Conservation (phyloP, 2,797 vertebrate genomes). For the Orientallactaga sibirica region DNA sequence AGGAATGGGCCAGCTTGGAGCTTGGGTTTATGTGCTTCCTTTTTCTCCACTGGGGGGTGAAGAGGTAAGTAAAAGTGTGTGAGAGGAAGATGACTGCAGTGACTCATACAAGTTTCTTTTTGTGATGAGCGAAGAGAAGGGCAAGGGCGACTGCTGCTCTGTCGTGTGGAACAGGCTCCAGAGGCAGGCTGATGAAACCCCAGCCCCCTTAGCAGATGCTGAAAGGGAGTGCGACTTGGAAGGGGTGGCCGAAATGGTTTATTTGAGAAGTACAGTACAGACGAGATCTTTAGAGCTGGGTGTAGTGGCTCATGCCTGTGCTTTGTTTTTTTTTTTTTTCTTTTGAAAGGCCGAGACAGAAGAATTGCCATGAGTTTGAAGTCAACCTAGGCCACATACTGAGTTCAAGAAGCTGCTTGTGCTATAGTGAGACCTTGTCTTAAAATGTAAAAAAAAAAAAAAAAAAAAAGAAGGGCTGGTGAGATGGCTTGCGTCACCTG, state of each 20-base stretch:
- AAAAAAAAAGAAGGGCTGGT: too few species aligned
- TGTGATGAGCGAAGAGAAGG: conserved; percentile 35
- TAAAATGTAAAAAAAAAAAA: background rate
- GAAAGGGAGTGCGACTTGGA: background rate
- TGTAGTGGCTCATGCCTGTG: background rate
- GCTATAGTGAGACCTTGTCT: background rate
- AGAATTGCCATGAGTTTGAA: background rate
- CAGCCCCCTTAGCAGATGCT: background rate
- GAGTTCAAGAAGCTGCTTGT: background rate
- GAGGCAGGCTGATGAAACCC: background rate
- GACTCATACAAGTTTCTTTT: background rate
- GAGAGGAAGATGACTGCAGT: background rate
- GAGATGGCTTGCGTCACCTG: too few species aligned
- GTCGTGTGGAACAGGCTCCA: background rate
- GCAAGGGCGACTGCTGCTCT: background rate
- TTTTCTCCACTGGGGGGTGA: background rate
- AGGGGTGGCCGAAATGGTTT: background rate
- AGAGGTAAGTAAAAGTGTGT: background rate
- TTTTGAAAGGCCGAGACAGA: background rate
- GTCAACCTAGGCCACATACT: background rate
- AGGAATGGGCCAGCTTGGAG: background rate
- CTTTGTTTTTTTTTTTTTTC: too few species aligned
- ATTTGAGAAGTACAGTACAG: background rate
- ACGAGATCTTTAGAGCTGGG: background rate
- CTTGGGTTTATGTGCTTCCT: background rate